A percentile compares a stretch with the other conserved stretches of the same genome.
Conservation (phyloP, 2,888 invertebrate genomes). For the Ornithoptera priamus region DNA sequence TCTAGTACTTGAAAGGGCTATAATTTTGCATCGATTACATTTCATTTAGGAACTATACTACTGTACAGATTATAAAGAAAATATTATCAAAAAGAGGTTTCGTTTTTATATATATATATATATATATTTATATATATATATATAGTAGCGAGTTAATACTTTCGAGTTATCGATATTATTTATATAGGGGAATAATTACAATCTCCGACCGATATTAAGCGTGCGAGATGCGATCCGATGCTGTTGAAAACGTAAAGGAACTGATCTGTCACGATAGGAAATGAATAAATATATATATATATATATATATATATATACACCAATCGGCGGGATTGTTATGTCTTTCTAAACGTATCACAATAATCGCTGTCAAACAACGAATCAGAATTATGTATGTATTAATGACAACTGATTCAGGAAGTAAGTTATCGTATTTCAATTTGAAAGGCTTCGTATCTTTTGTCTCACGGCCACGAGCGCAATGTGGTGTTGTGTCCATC, state of each 20-base stretch:
- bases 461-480: too few relatives aligned
- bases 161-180: slow-evolving; percentile 35
- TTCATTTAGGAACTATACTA: slow-evolving; percentile 74
- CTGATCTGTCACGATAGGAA: slow-evolving; percentile 40
- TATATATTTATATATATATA: slow-evolving; percentile 22
- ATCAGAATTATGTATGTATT: too few relatives aligned
- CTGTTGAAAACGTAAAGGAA: slow-evolving; percentile 45
- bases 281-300: slow-evolving; percentile 27
- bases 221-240: slow-evolving; percentile 36
- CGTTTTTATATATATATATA: slow-evolving; percentile 23
- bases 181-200: slow-evolving; percentile 21
- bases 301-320: slow-evolving; percentile 32
- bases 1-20: slow-evolving; percentile 68
- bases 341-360: too few relatives aligned
- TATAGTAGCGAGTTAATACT: slow-evolving; percentile 49
- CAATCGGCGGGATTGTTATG: slow-evolving; percentile 33
- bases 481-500: too few relatives aligned
- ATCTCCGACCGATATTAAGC: slow-evolving; percentile 20
- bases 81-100: slow-evolving; percentile 50
- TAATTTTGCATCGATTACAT: slow-evolving; percentile 74
- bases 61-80: slow-evolving; percentile 71
- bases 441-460: too few relatives aligned
- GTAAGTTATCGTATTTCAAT: too few relatives aligned
- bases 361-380: too few relatives aligned
- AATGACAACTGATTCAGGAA: too few relatives aligned